These are phyloP conservation scores for Psilopsiagon aymara DNA, from an alignment of 2,113 vertebrate species.

Conservation along the genomic window DNA sequence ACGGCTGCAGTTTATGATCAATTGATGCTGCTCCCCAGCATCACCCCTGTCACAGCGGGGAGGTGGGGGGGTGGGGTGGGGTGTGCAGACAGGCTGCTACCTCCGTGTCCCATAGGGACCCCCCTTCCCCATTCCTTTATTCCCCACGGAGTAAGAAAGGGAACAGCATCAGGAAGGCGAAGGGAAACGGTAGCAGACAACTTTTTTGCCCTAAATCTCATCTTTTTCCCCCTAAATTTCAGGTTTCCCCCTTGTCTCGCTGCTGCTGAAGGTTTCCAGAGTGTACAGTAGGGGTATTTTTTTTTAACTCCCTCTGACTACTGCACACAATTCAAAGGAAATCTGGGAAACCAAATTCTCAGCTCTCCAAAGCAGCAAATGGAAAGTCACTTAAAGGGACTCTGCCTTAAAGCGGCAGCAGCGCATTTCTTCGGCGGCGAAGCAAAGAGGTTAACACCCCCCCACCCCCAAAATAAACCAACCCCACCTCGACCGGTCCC, in stretches of 20 bases:
- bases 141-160: neutral
- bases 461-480: neutral
- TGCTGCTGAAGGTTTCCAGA: neutral
- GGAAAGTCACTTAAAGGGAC: conserved; percentile 75
- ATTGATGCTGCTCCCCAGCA: neutral
- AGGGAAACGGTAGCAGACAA: neutral
- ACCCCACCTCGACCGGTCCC: neutral
- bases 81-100: neutral
- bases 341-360: conserved; percentile 71
- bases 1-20: neutral
- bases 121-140: fast-evolving
- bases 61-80: neutral
- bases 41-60: neutral
- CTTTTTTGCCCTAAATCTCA: neutral
- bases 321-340: conserved; percentile 56
- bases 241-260: neutral
- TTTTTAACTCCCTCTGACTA: conserved; percentile 9
- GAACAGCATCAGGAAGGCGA: neutral
- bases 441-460: neutral
- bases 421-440: neutral
- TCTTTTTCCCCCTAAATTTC: neutral
- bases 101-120: neutral
- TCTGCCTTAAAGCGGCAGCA: conserved; percentile 52
- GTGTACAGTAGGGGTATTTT: neutral
- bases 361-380: conserved; percentile 63